phyloP scores from a whole-genome alignment of 2,113 vertebrate genomes.

The Tyto alba region DNA sequence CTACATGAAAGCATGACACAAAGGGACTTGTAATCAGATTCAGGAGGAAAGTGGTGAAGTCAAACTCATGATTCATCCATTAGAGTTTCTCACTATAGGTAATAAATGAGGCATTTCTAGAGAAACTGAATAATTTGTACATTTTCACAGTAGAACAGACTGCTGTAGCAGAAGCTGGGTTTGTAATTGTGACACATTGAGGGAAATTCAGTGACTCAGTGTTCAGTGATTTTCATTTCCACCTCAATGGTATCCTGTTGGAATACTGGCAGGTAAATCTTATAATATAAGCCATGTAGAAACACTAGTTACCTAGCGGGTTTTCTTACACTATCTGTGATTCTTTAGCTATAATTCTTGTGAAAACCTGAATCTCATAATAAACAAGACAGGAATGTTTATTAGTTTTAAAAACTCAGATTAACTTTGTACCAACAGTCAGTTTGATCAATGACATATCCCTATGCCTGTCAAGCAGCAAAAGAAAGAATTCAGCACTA shows the following conservation, averaged over 20 bases:
- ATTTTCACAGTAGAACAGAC: background rate
- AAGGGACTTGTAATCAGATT: background rate
- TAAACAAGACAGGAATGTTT: background rate
- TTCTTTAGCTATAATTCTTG: background rate
- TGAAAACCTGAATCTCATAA: background rate
- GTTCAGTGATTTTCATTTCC: conserved; percentile 2
- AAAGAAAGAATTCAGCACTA: background rate
- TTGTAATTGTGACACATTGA: background rate
- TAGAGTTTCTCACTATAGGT: background rate
- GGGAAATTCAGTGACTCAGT: background rate
- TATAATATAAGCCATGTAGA: background rate
- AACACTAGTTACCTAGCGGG: background rate
- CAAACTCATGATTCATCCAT: background rate
- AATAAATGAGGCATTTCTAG: conserved; percentile 6
- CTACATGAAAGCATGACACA: background rate
- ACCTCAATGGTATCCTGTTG: background rate
- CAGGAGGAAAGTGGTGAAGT: background rate
- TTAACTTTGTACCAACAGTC: background rate
- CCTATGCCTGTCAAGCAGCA: background rate
- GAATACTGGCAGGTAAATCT: background rate
- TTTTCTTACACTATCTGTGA: background rate
- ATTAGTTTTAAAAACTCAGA: background rate
- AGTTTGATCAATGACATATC: background rate
- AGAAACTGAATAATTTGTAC: background rate
- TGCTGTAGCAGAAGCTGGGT: background rate